Base-by-base conservation (phyloP, 2,888 invertebrate species). In the Volucella bombylans region DNA sequence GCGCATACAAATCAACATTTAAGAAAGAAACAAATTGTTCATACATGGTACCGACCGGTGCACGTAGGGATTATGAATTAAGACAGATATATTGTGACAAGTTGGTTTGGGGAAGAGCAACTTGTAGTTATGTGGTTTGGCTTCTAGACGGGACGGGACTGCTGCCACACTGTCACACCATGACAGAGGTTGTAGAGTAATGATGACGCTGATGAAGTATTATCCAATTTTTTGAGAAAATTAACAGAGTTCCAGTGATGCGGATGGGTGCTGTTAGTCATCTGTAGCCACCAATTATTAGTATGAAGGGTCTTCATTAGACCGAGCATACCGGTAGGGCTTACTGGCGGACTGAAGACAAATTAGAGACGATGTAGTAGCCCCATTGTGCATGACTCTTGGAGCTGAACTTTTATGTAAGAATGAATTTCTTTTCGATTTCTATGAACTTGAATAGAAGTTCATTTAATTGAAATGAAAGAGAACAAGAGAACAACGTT, bases 341-440 rank as follows among this genome's bases (percentile, higher is more conserved):
- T 49, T 6, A 14, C n/a, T 8, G 23, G 9, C 6, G 6, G 6
- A 6, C 15, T 31, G 62, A 47, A 47, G 31, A 47, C 47, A 11
- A 23, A 38, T 64, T 64, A 39, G 18, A 12, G 39, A 41, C 4
- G 10, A 38, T 38, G 47, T 11, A n/a, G 62, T n/a, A 15, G 23
- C 10, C 15, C 15, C 15, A 47, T 31, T 47, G 47, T 62, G 47
- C 10, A 47, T 50, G 11, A 23, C 23, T 45, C 23, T 61, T 45
- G 10, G 23, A 11, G 15, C 52, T 1, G n/a, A n/a, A 43, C 4
- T n/a, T 6, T 67, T 52, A 67, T 23, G 67, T 23, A 67, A 67
- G 41, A 4, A 3, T n/a, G 41, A 39, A 23, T 67, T 54, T 67
- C 67, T 67, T 67, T 54, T 54, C 43, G 54, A 54, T 67, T 67